Evolutionary conservation across 1,140 invertebrate genomes (phyloP), one percentile per base, ranked within the genome.

Genomic region (Saccostrea echinata): DNA sequence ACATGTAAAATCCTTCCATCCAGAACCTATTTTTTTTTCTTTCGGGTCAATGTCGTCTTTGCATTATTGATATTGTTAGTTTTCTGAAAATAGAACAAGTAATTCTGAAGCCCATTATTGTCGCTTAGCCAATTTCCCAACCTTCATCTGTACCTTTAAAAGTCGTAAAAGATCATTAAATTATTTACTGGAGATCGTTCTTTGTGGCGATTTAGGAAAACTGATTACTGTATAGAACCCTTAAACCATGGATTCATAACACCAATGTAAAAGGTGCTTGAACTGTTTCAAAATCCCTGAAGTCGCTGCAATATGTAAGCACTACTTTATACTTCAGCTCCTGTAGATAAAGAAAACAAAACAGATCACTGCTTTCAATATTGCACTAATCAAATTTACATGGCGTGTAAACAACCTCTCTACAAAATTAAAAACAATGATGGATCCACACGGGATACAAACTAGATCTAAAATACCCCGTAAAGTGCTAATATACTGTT

Each of bases 361-460:
- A 76, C 68, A 30, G 68, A 30, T 33, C 30, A 13, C 27, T 11
- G 27, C 18, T 33, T 30, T 30, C 33, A 76, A 76, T 76, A 16
- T 13, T 3, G 12, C 11, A 33, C 68, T 71, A 33, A 71, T 71
- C 30, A 76, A 76, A 76, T 33, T 76, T 35, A 30, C 68, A 30
- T 76, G 68, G 68, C 68, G 68, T 76, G 68, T 76, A 76, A 76
- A 76, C 68, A 76, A 30, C 30, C 24, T 30, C 24, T 76, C 30
- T 76, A 76, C 27, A 18, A 27, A 76, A 76, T 76, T 76, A 76
- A 76, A 76, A 61, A 27, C 16, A 30, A 30, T 30, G 68, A 30
- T 33, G 24, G 16, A 33, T 3, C 6, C 68, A 16, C 68, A 76
- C 12, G 68, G 68, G 68, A 76, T 76, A 30, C 16, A 24, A 13